A percentile compares a stretch with the other conserved stretches of the same genome.
These are phyloP conservation scores for Platynereis dumerilii DNA, from an alignment of 2,888 invertebrate genomes.

Conservation along the genomic window DNA sequence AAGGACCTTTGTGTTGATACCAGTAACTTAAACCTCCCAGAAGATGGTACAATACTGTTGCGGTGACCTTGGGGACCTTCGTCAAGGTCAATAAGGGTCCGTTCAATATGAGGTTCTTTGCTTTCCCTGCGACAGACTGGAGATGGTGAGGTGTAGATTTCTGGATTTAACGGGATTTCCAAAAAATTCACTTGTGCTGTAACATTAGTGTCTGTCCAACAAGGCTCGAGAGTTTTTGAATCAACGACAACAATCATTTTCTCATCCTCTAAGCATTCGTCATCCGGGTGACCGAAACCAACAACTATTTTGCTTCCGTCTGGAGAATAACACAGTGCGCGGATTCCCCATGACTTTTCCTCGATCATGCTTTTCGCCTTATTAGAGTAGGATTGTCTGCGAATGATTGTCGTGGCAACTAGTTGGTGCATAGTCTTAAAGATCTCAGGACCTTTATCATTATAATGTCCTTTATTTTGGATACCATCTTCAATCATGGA, in stretches of 20 bases:
- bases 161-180: too few relatives aligned
- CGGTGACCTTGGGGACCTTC: too few relatives aligned
- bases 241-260: slow-evolving; percentile 25
- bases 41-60: too few relatives aligned
- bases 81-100: too few relatives aligned
- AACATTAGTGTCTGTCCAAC: slow-evolving; percentile 21
- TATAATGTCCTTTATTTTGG: slow-evolving; percentile 3
- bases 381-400: background rate
- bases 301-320: slow-evolving; percentile 29
- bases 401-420: background rate
- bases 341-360: slow-evolving; percentile 22
- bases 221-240: slow-evolving; percentile 25
- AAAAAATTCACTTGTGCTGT: too few relatives aligned
- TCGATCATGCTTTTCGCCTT: background rate
- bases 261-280: background rate
- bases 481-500: slow-evolving; percentile 4
- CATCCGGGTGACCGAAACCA: slow-evolving; percentile 31
- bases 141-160: too few relatives aligned
- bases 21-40: too few relatives aligned
- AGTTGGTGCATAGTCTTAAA: slow-evolving; percentile 31
- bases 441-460: slow-evolving; percentile 18
- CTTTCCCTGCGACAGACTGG: too few relatives aligned
- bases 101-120: too few relatives aligned
- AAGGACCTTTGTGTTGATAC: too few relatives aligned
- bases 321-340: slow-evolving; percentile 28